phyloP scores from a whole-genome alignment of 2,888 invertebrate species.

The Philhelius pedissequus region DNA sequence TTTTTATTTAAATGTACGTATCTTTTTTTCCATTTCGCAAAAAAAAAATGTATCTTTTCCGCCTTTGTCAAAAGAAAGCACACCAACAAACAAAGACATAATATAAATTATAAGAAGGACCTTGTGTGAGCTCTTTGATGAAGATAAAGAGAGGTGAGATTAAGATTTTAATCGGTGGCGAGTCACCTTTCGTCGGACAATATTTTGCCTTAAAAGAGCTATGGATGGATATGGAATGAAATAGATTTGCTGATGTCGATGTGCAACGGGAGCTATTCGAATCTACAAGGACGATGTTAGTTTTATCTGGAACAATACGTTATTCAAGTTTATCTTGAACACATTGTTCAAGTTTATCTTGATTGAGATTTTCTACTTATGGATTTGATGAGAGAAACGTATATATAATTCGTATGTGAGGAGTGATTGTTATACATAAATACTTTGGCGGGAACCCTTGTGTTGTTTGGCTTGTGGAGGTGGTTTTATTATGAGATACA shows the following conservation, averaged over 20 bases:
- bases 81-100: constrained; percentile 21
- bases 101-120: constrained; percentile 14
- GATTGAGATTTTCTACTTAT: constrained; percentile 60
- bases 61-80: constrained; percentile 44
- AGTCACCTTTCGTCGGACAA: constrained; percentile 58
- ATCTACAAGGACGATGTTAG: constrained; percentile 43
- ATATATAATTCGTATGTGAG: constrained; percentile 52
- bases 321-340: constrained; percentile 35
- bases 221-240: not conserved
- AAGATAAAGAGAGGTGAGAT: constrained; percentile 47
- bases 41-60: constrained; percentile 33
- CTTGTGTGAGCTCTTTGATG: constrained; percentile 21
- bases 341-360: constrained; percentile 51
- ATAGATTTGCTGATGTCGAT: constrained; percentile 23
- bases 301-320: constrained; percentile 42
- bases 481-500: too few relatives aligned
- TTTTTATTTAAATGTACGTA: constrained; percentile 56
- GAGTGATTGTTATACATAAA: constrained; percentile 45
- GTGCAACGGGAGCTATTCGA: constrained; percentile 9
- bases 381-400: constrained; percentile 56
- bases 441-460: constrained; percentile 29
- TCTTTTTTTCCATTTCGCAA: constrained; percentile 14
- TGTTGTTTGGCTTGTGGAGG: too few relatives aligned
- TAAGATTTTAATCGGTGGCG: constrained; percentile 63
- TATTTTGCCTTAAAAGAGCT: constrained; percentile 13